These are phyloP conservation scores for Dryocosmus kuriphilus DNA, from an alignment of 2,888 invertebrate species.

Conservation along the genomic window DNA sequence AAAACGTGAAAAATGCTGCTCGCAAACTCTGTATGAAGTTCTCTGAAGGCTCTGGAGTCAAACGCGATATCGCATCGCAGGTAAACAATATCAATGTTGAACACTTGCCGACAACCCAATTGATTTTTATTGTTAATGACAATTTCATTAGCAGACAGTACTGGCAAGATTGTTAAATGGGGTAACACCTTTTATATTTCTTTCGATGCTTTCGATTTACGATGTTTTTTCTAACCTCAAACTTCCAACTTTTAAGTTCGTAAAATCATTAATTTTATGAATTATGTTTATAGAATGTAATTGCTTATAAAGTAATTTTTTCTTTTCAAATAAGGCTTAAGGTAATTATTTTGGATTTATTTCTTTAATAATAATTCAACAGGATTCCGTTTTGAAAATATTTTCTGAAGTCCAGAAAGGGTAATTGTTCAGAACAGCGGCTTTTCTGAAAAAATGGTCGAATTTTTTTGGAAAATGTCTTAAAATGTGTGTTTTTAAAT, in stretches of 20 bases:
- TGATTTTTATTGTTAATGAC: neutral
- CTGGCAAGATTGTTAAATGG: neutral
- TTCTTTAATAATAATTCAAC: neutral
- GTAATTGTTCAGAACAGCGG: no score
- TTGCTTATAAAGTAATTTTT: neutral
- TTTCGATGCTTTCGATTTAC: neutral
- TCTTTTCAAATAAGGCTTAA: neutral
- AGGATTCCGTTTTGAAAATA: neutral
- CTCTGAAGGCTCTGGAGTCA: no score
- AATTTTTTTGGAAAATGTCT: no score
- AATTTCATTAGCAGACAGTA: neutral
- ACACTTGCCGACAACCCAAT: neutral
- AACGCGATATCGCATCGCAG: no score
- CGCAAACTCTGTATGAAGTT: neutral
- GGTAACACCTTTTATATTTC: neutral
- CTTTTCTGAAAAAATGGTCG: no score
- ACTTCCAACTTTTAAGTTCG: neutral
- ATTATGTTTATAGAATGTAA: neutral
- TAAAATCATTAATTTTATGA: neutral
- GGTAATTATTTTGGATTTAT: neutral
- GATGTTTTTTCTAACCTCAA: conserved; percentile 15
- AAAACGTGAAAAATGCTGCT: neutral
- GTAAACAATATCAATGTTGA: neutral
- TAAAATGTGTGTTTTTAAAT: no score
- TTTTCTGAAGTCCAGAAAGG: no score